phyloP scores from a whole-genome alignment of 2,113 vertebrate genomes.

The Eurystomus gularis region DNA sequence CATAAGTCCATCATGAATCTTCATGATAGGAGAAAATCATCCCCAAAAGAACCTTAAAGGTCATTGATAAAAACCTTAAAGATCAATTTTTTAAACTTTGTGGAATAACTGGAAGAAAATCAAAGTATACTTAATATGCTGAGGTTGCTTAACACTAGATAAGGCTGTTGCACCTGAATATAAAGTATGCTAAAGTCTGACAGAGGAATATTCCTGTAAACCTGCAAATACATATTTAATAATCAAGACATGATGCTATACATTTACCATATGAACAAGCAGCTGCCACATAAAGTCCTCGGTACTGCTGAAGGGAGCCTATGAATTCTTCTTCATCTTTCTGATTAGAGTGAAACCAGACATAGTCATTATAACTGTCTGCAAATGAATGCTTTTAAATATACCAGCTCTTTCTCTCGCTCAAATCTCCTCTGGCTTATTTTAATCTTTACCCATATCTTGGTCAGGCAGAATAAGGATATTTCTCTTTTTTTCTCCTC shows the following conservation, averaged over 20 bases:
- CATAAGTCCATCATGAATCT: not conserved
- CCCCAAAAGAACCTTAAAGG: slow-evolving; percentile 26
- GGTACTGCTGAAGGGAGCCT: slow-evolving; percentile 10
- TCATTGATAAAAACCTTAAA: slow-evolving; percentile 55
- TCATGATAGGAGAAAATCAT: slow-evolving; percentile 35
- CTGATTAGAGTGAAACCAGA: slow-evolving; percentile 43
- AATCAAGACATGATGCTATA: slow-evolving; percentile 37
- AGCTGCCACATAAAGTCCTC: slow-evolving; percentile 33
- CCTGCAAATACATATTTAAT: slow-evolving; percentile 42
- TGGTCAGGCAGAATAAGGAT: slow-evolving; percentile 25
- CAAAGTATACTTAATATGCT: slow-evolving; percentile 71
- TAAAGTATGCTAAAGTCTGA: slow-evolving; percentile 41
- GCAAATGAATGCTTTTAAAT: slow-evolving; percentile 53
- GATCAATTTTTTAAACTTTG: slow-evolving; percentile 42
- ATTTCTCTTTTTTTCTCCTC: not conserved
- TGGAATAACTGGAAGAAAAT: slow-evolving; percentile 68
- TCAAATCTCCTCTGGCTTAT: slow-evolving; percentile 14
- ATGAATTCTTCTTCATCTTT: slow-evolving; percentile 34
- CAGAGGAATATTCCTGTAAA: slow-evolving; percentile 53
- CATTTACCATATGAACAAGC: slow-evolving; percentile 49
- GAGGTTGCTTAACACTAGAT: slow-evolving; percentile 55
- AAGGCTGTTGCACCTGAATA: slow-evolving; percentile 63
- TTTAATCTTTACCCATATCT: slow-evolving; percentile 38
- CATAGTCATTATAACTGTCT: slow-evolving; percentile 43
- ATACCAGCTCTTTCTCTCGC: not conserved